Evolutionary conservation across 2,888 invertebrate genomes (phyloP), one percentile per base, ranked within the genome.

Genomic region (Coecobrya sp.): DNA sequence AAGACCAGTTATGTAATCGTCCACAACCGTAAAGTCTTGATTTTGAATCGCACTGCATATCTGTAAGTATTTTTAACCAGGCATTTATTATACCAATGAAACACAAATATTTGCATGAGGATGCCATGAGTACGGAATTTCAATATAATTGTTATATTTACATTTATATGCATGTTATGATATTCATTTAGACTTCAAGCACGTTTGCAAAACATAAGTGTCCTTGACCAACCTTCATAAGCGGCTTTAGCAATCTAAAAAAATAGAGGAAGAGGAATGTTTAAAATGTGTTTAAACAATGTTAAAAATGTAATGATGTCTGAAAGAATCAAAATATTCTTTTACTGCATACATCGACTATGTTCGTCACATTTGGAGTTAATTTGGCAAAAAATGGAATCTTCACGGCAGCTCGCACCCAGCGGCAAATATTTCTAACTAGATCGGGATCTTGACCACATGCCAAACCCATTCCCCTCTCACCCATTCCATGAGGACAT

Each of bases 401-500:
- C 95, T 97, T 97, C 10, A 99, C 97, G 0, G 98, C 97, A 45
- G 96, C 97, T 86, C 97, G 96, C 13, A 99, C 98, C 99, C 99
- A 99, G 89, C 97, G 96, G 0, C 99, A 98, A 95, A 99, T 99
- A 93, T 98, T 97, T 94, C 97, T 97, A 0, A 99, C 99, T 92
- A 99, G 96, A 42, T 97, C 97, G 0, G 99, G 98, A 95, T 99
- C 97, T 97, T 99, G 99, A 90, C 99, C 99, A 96, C 99, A 99
- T 73, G 99, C 99, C 45, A 99, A 96, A 0, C 99, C 99, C 99
- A 99, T 99, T 62, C 99, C 99, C 13, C 98, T 97, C 95, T 99
- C 99, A 0, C 99, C 99, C 99, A 99, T 99, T 7, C 99, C 99
- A 96, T 99, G 99, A 0, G 99, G 99, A 96, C 99, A 99, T 0